Evolutionary conservation across 2,888 invertebrate species (phyloP).

Genomic region (Netelia inedita): DNA sequence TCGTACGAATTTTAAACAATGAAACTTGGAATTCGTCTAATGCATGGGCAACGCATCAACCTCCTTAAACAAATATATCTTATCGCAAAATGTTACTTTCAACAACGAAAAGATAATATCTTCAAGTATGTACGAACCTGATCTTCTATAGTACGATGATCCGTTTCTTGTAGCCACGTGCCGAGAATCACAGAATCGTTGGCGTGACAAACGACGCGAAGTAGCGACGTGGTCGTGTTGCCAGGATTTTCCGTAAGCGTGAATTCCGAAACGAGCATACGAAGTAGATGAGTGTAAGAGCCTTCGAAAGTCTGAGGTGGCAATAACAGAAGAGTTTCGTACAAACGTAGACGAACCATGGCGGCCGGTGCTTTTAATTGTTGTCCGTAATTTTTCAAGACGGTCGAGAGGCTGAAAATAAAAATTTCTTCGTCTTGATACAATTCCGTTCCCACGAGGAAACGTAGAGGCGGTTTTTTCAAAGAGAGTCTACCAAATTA

Average conservation of each 20-base stretch:
- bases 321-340: constrained; percentile 93
- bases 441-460: background rate
- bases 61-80: no score
- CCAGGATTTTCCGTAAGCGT: constrained; percentile 97
- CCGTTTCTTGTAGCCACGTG: constrained; percentile 98
- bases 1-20: no score
- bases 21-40: no score
- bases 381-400: constrained; percentile 95
- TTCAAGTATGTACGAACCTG: constrained; percentile 89
- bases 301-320: constrained; percentile 93
- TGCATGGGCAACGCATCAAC: no score
- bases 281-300: constrained; percentile 94
- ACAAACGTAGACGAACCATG: constrained; percentile 96
- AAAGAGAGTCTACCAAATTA: background rate
- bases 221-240: constrained; percentile 94
- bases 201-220: constrained; percentile 93
- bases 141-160: constrained; percentile 98
- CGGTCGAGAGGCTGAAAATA: constrained; percentile 90
- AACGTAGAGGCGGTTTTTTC: background rate
- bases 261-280: constrained; percentile 97
- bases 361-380: constrained; percentile 97
- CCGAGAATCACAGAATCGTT: constrained; percentile 97
- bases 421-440: background rate
- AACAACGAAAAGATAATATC: background rate
- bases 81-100: no score